Percentiles rank a stretch among this genome's conserved stretches.
phyloP scores from a whole-genome alignment of 2,797 vertebrate species.

The Hypotaenidia philippensis region DNA sequence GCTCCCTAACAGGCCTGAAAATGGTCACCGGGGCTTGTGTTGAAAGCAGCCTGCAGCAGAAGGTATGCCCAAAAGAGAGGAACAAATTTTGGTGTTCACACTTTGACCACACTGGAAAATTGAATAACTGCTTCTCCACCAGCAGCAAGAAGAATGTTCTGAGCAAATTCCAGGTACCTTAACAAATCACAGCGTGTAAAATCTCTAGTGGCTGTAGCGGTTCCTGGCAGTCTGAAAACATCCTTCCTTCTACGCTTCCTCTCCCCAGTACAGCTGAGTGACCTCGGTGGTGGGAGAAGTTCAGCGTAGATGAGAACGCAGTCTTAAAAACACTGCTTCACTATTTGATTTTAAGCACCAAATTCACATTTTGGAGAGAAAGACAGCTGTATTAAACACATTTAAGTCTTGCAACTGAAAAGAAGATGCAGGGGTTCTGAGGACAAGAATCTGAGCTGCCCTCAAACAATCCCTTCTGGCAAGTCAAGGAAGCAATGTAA shows the following conservation, averaged over 20 bases:
- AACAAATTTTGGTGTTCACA: background rate
- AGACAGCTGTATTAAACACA: background rate
- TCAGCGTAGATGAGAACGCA: background rate
- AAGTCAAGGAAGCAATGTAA: background rate
- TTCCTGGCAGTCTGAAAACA: constrained; percentile 26
- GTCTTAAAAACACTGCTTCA: background rate
- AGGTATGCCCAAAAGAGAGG: background rate
- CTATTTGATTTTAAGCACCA: background rate
- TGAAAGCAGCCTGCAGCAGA: background rate
- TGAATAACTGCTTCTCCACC: background rate
- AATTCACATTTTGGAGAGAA: background rate
- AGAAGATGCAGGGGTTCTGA: background rate
- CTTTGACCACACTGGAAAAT: background rate
- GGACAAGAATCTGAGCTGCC: background rate
- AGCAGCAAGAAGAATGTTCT: background rate
- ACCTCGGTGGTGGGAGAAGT: constrained; percentile 32
- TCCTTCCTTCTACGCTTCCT: constrained; percentile 17
- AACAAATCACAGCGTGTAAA: background rate
- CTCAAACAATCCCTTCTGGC: background rate
- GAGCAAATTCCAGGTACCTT: background rate
- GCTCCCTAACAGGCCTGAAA: background rate
- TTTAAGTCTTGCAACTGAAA: background rate
- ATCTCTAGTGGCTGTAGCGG: background rate
- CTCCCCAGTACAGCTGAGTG: constrained; percentile 13
- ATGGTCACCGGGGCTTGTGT: background rate